Base-by-base conservation (phyloP, 1,140 invertebrate species). In the Pogonomyrmex barbatus region DNA sequence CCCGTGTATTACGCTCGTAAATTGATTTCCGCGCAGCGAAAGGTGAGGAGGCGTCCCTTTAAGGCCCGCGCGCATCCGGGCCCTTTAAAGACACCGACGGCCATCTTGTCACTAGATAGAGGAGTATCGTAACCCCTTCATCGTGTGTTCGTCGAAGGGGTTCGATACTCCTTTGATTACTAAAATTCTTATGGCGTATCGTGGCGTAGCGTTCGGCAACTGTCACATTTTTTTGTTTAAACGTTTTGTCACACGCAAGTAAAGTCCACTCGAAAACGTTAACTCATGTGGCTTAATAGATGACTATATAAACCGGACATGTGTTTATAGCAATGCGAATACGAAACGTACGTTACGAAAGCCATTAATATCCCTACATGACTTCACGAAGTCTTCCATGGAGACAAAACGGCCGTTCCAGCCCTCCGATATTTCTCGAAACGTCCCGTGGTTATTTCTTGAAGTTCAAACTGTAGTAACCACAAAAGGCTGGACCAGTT, bases 1-100 rank as follows among this genome's bases (percentile, higher is more conserved):
- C 89, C 87, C 84, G 89, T 90, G 89, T 85, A 91, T 91, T 91
- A 91, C 90, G 85, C 84, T 91, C 87, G 90, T 89, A 91, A 91
- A 91, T 91, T 91, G 90, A 91, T 91, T 91, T 90, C 89, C 88
- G 87, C 85, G 85, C 70, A 83, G 85, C 85, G 36, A 87, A 88
- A 88, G 65, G 78, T 82, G 87, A 88, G 87, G 77, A 86, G 77
- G 85, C 87, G 84, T 83, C 87, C 71, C 82, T 89, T 60, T 70
- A 77, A 86, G 67, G 65, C 67, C 42, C 52, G 70, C 79, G 71
- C 30, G 39, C 17, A 50, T 39, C 14, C 63, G 36, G 50, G 14
- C 39, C 42, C 2, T 52, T 83, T 75, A 83, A 60, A 83, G 54
- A 75, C 56, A 56, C 24, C 5, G 39, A 17, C 71, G 14, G 58